Conservation (phyloP, 2,888 invertebrate genomes). For the Ophonus ardosiacus region DNA sequence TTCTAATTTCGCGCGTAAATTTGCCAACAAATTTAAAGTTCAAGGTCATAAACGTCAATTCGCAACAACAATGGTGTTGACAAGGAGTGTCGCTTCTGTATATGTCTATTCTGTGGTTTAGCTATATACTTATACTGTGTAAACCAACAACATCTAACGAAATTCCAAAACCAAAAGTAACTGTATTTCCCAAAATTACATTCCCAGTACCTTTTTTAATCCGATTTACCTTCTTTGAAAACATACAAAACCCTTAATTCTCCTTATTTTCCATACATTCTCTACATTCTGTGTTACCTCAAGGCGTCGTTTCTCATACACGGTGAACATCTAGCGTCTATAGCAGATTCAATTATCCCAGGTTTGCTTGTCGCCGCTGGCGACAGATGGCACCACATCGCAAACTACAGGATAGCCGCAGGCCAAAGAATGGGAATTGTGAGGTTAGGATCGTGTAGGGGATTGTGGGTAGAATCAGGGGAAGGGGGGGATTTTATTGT, state of each 20-base stretch:
- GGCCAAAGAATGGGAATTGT: not conserved
- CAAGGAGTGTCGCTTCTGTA: too few species aligned
- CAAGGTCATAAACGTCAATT: too few species aligned
- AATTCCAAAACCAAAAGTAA: not conserved
- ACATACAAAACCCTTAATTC: not conserved
- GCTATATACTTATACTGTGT: too few species aligned
- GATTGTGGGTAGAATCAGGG: too few species aligned
- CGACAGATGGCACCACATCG: slow-evolving; percentile 22
- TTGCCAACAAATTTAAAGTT: too few species aligned
- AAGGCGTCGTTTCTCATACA: not conserved
- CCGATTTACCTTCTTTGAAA: not conserved
- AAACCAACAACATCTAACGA: too few species aligned
- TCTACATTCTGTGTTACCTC: not conserved
- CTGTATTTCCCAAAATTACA: not conserved
- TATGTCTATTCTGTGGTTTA: too few species aligned
- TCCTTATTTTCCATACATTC: not conserved
- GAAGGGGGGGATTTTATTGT: too few species aligned
- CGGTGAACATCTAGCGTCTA: not conserved
- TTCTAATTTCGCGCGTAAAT: too few species aligned
- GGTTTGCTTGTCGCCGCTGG: slow-evolving; percentile 10
- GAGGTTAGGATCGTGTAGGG: not conserved
- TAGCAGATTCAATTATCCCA: slow-evolving; percentile 34
- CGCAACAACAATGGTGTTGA: too few species aligned
- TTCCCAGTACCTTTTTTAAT: not conserved
- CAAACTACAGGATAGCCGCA: not conserved